Conservation (phyloP, 1,140 invertebrate genomes). For the Chironomus striatipennis region DNA sequence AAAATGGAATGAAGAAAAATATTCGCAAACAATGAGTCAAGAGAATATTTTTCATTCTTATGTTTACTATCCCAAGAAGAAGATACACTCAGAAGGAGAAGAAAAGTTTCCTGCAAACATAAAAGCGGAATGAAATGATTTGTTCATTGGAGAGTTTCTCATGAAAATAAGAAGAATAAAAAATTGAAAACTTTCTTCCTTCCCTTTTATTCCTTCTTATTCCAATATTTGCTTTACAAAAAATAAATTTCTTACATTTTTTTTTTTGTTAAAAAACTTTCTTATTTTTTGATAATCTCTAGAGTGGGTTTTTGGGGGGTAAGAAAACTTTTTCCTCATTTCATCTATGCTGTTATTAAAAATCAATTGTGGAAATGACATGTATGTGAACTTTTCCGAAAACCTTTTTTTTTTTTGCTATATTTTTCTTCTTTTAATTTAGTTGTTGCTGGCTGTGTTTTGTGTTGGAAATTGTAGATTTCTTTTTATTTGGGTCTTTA, state of each 20-base stretch:
- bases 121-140: constrained; percentile 11
- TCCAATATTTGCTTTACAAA: constrained; percentile 7
- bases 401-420: neutral
- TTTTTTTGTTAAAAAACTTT: neutral
- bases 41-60: neutral
- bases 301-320: neutral
- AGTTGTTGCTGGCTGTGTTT: neutral
- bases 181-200: constrained; percentile 2
- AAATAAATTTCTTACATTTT: neutral
- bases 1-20: neutral
- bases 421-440: neutral
- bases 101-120: neutral
- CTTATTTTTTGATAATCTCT: neutral
- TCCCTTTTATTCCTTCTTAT: neutral
- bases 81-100: neutral
- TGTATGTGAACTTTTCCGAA: neutral
- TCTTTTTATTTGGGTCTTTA: too few relatives aligned
- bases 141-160: neutral
- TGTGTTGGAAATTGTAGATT: neutral
- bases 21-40: constrained; percentile 11
- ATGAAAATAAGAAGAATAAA: neutral
- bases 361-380: constrained; percentile 13
- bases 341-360: neutral
- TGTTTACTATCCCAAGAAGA: neutral
- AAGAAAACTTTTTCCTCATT: neutral